These are phyloP conservation scores for Nesidiocoris tenuis DNA, from an alignment of 2,888 invertebrate species.

Conservation along the genomic window DNA sequence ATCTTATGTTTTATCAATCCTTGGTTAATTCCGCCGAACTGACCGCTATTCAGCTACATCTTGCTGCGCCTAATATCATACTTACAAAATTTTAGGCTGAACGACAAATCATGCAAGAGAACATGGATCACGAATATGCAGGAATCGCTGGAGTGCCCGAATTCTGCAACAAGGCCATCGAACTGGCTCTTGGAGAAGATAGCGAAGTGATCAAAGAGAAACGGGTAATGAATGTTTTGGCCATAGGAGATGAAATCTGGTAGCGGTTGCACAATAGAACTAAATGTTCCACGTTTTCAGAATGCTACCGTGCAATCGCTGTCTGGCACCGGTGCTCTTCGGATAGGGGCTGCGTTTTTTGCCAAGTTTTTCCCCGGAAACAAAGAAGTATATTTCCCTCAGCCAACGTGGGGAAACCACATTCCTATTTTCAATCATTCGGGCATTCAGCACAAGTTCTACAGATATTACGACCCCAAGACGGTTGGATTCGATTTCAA, in stretches of 20 bases:
- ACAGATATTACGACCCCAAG: conserved; percentile 90
- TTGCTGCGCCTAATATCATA: too few relatives aligned
- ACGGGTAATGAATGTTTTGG: conserved; percentile 58
- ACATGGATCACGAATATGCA: conserved; percentile 91
- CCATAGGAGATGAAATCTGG: background rate
- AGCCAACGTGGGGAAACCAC: conserved; percentile 98
- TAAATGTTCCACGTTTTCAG: conserved; percentile 57
- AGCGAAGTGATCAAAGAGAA: conserved; percentile 68
- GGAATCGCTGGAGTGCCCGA: conserved; percentile 83
- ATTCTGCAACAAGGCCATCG: conserved; percentile 80
- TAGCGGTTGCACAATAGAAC: background rate
- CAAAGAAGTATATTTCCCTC: conserved; percentile 84
- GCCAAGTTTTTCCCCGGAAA: conserved; percentile 74
- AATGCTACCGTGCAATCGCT: conserved; percentile 76
- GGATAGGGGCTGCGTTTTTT: conserved; percentile 86
- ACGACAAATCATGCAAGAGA: conserved; percentile 65
- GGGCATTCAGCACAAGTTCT: conserved; percentile 80
- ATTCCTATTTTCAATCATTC: conserved; percentile 88
- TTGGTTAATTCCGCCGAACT: too few relatives aligned
- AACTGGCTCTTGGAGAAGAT: conserved; percentile 83
- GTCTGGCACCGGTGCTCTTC: conserved; percentile 96
- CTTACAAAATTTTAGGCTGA: too few relatives aligned
- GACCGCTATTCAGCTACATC: too few relatives aligned
- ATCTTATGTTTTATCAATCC: too few relatives aligned
- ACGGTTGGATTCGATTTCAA: conserved; percentile 91